These are phyloP conservation scores for Antitype chi DNA, from an alignment of 2,888 invertebrate genomes.

Conservation along the genomic window DNA sequence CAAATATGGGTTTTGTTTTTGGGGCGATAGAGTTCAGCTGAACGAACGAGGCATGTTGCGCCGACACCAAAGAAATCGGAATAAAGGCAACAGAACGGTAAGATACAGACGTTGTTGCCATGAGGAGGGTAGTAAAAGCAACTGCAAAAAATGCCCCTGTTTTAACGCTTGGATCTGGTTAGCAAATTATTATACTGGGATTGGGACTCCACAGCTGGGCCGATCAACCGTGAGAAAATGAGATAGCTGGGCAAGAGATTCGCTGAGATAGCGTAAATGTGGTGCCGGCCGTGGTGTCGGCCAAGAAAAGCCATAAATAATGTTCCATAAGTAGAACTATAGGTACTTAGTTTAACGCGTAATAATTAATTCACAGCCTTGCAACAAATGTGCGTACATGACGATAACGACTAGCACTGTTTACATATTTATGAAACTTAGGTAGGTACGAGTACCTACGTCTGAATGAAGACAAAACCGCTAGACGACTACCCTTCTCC, in stretches of 20 bases:
- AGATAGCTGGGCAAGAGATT: background rate
- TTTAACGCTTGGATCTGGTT: background rate
- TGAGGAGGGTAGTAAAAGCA: background rate
- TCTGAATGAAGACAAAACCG: background rate
- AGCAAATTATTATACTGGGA: background rate
- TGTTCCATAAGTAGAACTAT: constrained; percentile 8
- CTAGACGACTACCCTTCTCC: background rate
- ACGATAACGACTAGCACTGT: constrained; percentile 33
- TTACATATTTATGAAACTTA: constrained; percentile 45
- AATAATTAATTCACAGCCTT: constrained; percentile 50
- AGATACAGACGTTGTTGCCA: background rate
- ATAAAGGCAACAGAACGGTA: background rate
- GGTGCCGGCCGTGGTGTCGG: too few species aligned
- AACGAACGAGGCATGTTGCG: background rate
- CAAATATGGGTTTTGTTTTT: background rate
- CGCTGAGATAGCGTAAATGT: background rate
- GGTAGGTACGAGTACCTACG: constrained; percentile 15
- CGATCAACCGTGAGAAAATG: background rate
- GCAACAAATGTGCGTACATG: constrained; percentile 48
- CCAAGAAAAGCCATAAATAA: constrained; percentile 22
- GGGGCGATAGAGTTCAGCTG: background rate
- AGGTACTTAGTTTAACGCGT: constrained; percentile 13
- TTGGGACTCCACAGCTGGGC: background rate
- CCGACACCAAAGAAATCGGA: background rate
- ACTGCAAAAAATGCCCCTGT: background rate